Conservation (phyloP, 2,888 invertebrate genomes). For the Lasioglossum figueresi region DNA sequence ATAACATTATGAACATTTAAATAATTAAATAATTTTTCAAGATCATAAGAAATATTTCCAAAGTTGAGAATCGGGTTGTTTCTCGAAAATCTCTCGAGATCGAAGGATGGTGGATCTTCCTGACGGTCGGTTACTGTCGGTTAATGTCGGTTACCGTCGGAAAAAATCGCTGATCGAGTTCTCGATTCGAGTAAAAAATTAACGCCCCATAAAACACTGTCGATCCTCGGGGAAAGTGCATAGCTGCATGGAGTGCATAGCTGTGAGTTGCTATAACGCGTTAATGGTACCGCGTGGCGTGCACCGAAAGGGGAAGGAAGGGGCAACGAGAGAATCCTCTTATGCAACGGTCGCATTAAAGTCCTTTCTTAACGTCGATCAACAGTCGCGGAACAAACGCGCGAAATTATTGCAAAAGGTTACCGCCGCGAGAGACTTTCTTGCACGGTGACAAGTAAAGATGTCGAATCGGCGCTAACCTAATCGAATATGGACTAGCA, state of each 20-base stretch:
- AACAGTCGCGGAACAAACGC: slow-evolving; percentile 2
- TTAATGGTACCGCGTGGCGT: slow-evolving; percentile 66
- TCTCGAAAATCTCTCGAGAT: not conserved
- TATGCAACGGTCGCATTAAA: slow-evolving; percentile 73
- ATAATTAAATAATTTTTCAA: too few relatives aligned
- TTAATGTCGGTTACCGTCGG: not conserved
- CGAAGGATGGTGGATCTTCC: not conserved
- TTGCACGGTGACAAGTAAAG: not conserved
- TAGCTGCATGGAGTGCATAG: slow-evolving; percentile 69
- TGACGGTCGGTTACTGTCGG: not conserved
- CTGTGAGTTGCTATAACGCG: slow-evolving; percentile 70
- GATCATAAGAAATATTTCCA: not conserved
- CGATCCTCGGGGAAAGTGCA: slow-evolving; percentile 73
- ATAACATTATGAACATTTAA: too few relatives aligned
- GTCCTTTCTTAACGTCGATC: slow-evolving; percentile 64
- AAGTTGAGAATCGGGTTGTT: not conserved
- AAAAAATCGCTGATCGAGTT: slow-evolving; percentile 5
- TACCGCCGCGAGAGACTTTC: not conserved
- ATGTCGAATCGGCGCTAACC: not conserved
- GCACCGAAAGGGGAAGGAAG: slow-evolving; percentile 27
- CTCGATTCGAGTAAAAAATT: slow-evolving; percentile 5
- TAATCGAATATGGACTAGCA: not conserved
- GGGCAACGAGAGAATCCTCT: slow-evolving; percentile 69
- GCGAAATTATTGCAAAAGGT: not conserved
- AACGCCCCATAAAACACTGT: not conserved